A percentile compares a stretch with the other conserved stretches of the same genome.
These are phyloP conservation scores for Enteromius trimaculatus DNA, from an alignment of 2,797 vertebrate genomes.

Conservation along the genomic window DNA sequence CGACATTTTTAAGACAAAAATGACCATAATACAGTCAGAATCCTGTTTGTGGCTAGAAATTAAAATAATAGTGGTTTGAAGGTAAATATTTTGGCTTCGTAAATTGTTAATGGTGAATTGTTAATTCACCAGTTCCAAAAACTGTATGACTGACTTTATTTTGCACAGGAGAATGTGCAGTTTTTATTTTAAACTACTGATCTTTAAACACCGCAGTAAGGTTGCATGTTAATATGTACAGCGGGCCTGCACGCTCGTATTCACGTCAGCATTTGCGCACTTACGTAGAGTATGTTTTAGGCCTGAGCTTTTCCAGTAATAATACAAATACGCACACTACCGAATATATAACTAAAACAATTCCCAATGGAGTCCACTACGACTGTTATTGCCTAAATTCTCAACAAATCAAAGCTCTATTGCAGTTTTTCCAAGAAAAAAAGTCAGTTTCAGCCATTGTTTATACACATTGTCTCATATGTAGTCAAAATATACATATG, in stretches of 20 bases:
- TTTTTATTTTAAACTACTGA: neutral
- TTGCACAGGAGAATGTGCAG: neutral
- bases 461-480: constrained; percentile 61
- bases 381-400: constrained; percentile 70
- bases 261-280: neutral
- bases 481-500: constrained; percentile 59
- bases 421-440: constrained; percentile 66
- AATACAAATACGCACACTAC: constrained; percentile 8
- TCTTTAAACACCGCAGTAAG: neutral
- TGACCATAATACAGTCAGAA: neutral
- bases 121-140: neutral
- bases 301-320: constrained; percentile 1
- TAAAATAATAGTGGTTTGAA: neutral
- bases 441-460: constrained; percentile 60
- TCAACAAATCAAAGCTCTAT: constrained; percentile 67
- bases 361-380: constrained; percentile 37
- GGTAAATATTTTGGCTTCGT: neutral
- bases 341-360: constrained; percentile 46
- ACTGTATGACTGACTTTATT: neutral
- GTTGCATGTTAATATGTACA: neutral
- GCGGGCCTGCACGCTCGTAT: neutral
- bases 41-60: neutral
- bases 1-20: neutral
- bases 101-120: neutral
- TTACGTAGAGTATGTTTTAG: neutral